These are phyloP conservation scores for Leucoraja ocellata DNA, from an alignment of 2,797 vertebrate species.

Conservation along the genomic window DNA sequence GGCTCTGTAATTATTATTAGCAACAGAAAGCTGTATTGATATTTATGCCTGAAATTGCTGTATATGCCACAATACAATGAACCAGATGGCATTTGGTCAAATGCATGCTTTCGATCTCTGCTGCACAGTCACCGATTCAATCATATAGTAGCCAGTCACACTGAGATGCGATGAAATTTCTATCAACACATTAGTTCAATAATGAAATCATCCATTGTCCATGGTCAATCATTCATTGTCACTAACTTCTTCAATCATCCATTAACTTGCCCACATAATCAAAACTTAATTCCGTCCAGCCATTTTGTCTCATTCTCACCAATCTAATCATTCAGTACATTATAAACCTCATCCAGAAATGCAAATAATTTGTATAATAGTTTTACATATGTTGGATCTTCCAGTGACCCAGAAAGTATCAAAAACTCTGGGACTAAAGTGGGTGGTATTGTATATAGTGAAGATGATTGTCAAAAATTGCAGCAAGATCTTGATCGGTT, in stretches of 20 bases:
- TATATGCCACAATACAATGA: background rate
- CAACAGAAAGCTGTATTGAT: background rate
- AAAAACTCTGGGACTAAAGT: background rate
- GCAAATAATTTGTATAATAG: background rate
- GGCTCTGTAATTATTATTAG: background rate
- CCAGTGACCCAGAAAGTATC: background rate
- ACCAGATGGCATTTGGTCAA: background rate
- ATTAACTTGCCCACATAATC: background rate
- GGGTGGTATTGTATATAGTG: no score
- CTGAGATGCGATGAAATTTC: background rate
- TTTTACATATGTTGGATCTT: background rate
- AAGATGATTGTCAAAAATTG: no score
- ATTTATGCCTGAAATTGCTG: background rate
- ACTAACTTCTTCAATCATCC: background rate
- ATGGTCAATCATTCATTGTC: background rate
- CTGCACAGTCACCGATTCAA: background rate
- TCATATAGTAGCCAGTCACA: background rate
- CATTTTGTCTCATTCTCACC: background rate
- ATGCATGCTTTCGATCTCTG: background rate
- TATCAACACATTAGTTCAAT: background rate
- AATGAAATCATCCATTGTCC: background rate
- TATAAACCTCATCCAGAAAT: background rate
- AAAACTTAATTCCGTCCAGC: background rate
- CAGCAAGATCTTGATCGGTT: no score
- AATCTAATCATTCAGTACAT: background rate